A percentile compares a stretch with the other conserved stretches of the same genome.
These are phyloP conservation scores for Ptychoptera albimana DNA, from an alignment of 2,888 invertebrate species.

Conservation along the genomic window DNA sequence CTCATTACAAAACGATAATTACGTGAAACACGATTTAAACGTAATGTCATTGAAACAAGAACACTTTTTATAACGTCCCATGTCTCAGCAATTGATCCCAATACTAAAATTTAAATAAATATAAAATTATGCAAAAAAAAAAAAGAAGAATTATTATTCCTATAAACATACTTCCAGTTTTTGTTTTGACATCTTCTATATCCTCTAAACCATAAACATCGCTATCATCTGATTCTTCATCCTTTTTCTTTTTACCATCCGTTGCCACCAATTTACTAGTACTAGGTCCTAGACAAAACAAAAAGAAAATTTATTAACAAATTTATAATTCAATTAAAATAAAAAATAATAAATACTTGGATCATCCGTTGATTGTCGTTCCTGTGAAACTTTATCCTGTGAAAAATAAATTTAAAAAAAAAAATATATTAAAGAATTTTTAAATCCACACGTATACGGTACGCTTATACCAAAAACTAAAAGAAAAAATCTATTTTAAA, in stretches of 20 bases:
- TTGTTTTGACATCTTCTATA: background rate
- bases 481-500: too few relatives aligned
- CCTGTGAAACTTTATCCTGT: too few relatives aligned
- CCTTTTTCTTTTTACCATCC: background rate
- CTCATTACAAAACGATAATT: constrained; percentile 91
- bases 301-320: background rate
- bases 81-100: constrained; percentile 1
- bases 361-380: too few relatives aligned
- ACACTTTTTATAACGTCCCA: constrained; percentile 20
- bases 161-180: background rate
- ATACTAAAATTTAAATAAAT: background rate
- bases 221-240: too few relatives aligned
- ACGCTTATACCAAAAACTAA: too few relatives aligned
- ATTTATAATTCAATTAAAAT: background rate
- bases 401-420: too few relatives aligned
- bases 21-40: constrained; percentile 73
- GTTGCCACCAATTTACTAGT: background rate
- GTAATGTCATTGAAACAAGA: constrained; percentile 63
- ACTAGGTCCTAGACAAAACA: background rate
- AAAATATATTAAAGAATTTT: too few relatives aligned
- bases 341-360: too few relatives aligned
- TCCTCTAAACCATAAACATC: background rate
- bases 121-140: background rate
- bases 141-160: too few relatives aligned
- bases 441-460: too few relatives aligned